These are phyloP conservation scores for Ernsta delagoae DNA, from an alignment of 2,888 invertebrate species.

Conservation along the genomic window DNA sequence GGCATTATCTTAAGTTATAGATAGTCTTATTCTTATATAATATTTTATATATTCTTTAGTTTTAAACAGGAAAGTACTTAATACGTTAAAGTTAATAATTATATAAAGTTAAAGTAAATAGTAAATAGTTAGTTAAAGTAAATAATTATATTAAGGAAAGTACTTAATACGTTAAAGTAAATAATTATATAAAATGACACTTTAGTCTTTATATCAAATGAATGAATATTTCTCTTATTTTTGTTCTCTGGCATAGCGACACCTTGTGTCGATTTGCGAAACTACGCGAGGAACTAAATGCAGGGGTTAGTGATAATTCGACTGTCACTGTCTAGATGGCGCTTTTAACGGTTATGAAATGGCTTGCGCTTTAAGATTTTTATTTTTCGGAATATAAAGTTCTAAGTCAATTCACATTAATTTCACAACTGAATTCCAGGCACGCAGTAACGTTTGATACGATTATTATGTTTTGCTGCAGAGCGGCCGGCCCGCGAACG, in stretches of 20 bases:
- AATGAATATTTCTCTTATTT: too few species aligned
- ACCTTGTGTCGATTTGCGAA: not conserved
- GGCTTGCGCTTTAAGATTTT: not conserved
- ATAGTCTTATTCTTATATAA: too few species aligned
- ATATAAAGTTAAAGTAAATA: too few species aligned
- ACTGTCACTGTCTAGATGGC: conserved; percentile 33
- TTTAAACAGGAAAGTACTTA: too few species aligned
- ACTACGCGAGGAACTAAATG: not conserved
- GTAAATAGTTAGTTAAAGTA: too few species aligned
- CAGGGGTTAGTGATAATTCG: not conserved
- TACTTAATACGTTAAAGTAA: too few species aligned
- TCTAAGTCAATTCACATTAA: conserved; percentile 48
- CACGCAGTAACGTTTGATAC: conserved; percentile 55
- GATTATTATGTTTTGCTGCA: conserved; percentile 54
- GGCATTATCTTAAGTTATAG: too few species aligned
- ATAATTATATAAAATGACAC: too few species aligned
- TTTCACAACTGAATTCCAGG: conserved; percentile 53
- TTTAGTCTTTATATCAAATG: too few species aligned
- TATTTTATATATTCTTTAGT: too few species aligned
- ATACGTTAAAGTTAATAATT: too few species aligned
- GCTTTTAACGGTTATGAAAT: conserved; percentile 4
- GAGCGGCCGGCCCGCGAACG: conserved; percentile 50
- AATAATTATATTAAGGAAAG: too few species aligned
- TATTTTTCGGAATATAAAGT: conserved; percentile 41
- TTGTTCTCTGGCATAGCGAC: not conserved